Evolutionary conservation across 2,888 invertebrate genomes (phyloP).

Genomic region (Oligia fasciuncula): DNA sequence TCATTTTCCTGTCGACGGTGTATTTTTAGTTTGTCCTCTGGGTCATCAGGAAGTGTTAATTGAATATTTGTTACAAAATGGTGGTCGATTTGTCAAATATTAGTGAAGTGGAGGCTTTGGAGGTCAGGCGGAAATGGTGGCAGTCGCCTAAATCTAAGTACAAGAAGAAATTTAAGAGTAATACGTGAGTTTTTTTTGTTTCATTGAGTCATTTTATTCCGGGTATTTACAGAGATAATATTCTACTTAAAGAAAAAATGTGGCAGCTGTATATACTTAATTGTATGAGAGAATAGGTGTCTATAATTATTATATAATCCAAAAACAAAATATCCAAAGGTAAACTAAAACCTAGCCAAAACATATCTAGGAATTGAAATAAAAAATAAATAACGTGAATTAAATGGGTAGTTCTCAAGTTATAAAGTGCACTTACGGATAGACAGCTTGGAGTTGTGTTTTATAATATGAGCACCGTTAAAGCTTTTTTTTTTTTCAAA

Average conservation of each 20-base stretch:
- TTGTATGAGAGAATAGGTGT: no score
- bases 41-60: slow-evolving; percentile 43
- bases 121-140: slow-evolving; percentile 83
- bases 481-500: no score
- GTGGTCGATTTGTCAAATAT: slow-evolving; percentile 76
- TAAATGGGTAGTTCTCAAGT: background rate
- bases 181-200: slow-evolving; percentile 69
- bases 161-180: slow-evolving; percentile 71
- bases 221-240: background rate
- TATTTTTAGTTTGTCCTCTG: slow-evolving; percentile 58
- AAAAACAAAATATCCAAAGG: no score
- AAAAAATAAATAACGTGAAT: no score
- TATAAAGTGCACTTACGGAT: no score
- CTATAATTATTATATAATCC: no score
- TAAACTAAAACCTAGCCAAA: no score
- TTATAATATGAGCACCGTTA: no score
- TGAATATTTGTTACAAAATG: slow-evolving; percentile 12
- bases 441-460: no score
- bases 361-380: no score
- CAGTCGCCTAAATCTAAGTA: slow-evolving; percentile 79
- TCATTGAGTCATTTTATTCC: background rate
- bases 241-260: no score
- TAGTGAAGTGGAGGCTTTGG: slow-evolving; percentile 76
- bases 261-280: no score
- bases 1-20: slow-evolving; percentile 55